Evolutionary conservation across 2,888 invertebrate species (phyloP).

Genomic region (Melipona bicolor): DNA sequence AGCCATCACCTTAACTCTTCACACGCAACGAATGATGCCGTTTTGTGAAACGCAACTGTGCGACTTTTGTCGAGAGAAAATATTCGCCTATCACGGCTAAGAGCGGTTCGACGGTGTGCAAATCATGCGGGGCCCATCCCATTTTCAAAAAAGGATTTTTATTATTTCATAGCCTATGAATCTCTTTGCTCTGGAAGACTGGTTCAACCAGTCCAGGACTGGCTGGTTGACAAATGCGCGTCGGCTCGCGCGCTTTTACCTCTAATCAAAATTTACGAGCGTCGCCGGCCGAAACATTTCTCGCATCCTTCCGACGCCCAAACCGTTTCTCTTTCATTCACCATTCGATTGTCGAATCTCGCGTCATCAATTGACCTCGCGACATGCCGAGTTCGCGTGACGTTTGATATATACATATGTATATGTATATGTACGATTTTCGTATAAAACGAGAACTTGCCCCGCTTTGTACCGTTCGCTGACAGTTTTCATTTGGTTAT

Average conservation of each 20-base stretch:
- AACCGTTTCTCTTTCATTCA: background rate
- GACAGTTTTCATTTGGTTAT: background rate
- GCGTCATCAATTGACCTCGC: background rate
- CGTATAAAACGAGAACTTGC: background rate
- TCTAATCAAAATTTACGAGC: constrained; percentile 54
- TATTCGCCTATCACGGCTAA: background rate
- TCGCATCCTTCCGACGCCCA: constrained; percentile 1
- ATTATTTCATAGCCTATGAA: constrained; percentile 49
- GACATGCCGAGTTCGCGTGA: background rate
- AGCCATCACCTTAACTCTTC: too few species aligned
- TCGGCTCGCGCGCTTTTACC: constrained; percentile 38
- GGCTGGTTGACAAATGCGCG: constrained; percentile 46
- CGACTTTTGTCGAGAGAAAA: background rate
- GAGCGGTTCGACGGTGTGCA: constrained; percentile 1
- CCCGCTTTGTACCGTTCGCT: too few species aligned
- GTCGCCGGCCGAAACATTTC: constrained; percentile 32
- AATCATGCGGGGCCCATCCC: constrained; percentile 15
- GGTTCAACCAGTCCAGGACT: constrained; percentile 16
- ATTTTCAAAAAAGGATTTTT: constrained; percentile 41
- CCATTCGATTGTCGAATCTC: background rate
- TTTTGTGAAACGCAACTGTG: too few species aligned
- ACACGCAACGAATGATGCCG: too few species aligned
- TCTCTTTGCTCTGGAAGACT: constrained; percentile 29
- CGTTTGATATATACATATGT: background rate
- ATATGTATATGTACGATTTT: background rate